These are phyloP conservation scores for Pseudomugil gertrudae DNA, from an alignment of 2,797 vertebrate species.

Conservation along the genomic window DNA sequence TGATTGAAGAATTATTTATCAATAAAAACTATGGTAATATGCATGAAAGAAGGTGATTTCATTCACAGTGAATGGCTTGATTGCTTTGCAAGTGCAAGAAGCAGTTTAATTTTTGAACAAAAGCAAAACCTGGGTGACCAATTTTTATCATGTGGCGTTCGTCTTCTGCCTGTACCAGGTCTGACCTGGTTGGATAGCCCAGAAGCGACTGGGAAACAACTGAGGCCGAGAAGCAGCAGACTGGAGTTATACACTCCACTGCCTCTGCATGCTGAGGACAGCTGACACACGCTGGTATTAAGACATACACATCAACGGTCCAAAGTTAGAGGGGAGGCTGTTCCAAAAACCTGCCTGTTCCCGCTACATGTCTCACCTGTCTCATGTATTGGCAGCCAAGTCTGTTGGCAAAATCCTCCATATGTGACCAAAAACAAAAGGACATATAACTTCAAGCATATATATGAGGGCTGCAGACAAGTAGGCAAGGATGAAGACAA, in stretches of 20 bases:
- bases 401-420: conserved; percentile 41
- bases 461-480: conserved; percentile 15
- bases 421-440: conserved; percentile 61
- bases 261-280: conserved; percentile 82
- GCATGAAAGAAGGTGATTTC: neutral
- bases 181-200: conserved; percentile 59
- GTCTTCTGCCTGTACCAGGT: conserved; percentile 56
- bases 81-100: conserved; percentile 55
- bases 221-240: conserved; percentile 74
- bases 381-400: conserved; percentile 66
- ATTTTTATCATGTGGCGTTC: conserved; percentile 48
- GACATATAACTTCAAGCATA: conserved; percentile 30
- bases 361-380: conserved; percentile 80
- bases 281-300: conserved; percentile 81
- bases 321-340: conserved; percentile 59
- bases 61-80: conserved; percentile 11
- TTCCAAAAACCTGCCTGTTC: conserved; percentile 73
- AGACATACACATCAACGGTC: conserved; percentile 79
- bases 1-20: neutral
- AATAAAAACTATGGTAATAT: neutral
- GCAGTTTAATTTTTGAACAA: conserved; percentile 70
- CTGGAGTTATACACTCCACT: conserved; percentile 84
- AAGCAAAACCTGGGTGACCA: conserved; percentile 57
- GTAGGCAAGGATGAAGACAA: conserved; percentile 6
- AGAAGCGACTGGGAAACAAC: conserved; percentile 58